Base-by-base conservation (phyloP, 2,113 vertebrate genomes). In the Sprattus sprattus region DNA sequence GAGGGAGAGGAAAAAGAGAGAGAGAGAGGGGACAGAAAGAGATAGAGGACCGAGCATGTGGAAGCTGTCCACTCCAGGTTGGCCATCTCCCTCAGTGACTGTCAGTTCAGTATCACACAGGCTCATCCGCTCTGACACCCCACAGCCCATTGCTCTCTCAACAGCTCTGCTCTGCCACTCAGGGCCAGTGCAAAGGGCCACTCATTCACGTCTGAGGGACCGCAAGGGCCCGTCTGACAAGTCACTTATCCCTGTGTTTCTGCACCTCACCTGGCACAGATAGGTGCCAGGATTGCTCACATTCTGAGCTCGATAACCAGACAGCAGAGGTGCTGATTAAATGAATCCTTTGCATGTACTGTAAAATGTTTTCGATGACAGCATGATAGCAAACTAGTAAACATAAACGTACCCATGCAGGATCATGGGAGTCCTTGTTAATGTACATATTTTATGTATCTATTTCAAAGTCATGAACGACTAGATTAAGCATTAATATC, bases 11-110 rank as follows among this genome's bases (percentile, higher is more conserved):
- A 45, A 32, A 20, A 22, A 32, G 25, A 78, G 28, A 32, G 71
- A 39, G 28, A 75, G 67, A 32, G n/a, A 13, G 10, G 2, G 13
- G 28, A 15, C 28, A 18, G 13, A 39, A 10, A 13, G 32, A 13
- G 25, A 44, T 1, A 39, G 44, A n/a, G 57, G 8, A 2, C n/a
- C 8, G 22, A 46, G 49, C 83, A 87, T 87, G 83, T 85, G 86
- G 83, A 85, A 85, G 32, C 64, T 71, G 64, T 71, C 64, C 64
- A 71, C 25, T 71, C n/a, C 64, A 71, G 64, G 28, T 10, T 71
- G n/a, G 64, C 64, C 64, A 15, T 71, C 9, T 71, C 64, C 25
- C 64, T 25, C 8, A 13, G 64, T 71, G 64, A 32, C 64, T 71
- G 64, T 71, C 64, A 71, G 64, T 71, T 71, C 64, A 71, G 64